These are phyloP conservation scores for Melanotaenia trifasciata DNA, from an alignment of 2,797 vertebrate genomes.

Conservation along the genomic window DNA sequence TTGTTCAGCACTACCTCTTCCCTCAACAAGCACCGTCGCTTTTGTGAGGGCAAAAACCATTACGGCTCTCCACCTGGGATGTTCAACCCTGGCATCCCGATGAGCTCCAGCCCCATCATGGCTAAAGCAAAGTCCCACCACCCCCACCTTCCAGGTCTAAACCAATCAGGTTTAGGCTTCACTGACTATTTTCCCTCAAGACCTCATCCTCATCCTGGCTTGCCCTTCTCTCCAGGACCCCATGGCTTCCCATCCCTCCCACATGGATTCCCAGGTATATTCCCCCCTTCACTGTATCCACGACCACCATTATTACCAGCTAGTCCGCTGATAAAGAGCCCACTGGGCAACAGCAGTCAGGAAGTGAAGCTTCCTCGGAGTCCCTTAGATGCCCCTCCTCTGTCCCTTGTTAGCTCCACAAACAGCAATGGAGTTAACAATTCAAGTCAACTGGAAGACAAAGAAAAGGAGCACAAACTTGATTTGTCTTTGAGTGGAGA, in stretches of 20 bases:
- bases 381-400: conserved; percentile 86
- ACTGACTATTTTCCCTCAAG: conserved; percentile 94
- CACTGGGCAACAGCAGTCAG: conserved; percentile 87
- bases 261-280: conserved; percentile 94
- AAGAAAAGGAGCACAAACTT: conserved; percentile 83
- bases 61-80: conserved; percentile 91
- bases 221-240: conserved; percentile 89
- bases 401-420: conserved; percentile 88
- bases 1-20: conserved; percentile 99
- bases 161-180: conserved; percentile 90
- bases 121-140: conserved; percentile 92
- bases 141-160: conserved; percentile 89
- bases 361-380: conserved; percentile 92
- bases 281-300: conserved; percentile 94
- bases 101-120: conserved; percentile 92
- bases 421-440: conserved; percentile 81
- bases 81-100: conserved; percentile 91
- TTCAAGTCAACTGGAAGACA: conserved; percentile 83
- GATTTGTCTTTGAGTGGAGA: conserved; percentile 86
- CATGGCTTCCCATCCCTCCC: conserved; percentile 90
- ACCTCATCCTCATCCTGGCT: conserved; percentile 87
- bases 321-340: conserved; percentile 91
- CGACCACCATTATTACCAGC: conserved; percentile 94
- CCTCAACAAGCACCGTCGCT: conserved; percentile 99
- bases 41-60: conserved; percentile 99